A percentile compares a stretch with the other conserved stretches of the same genome.
Evolutionary conservation across 2,888 invertebrate genomes (phyloP).

Genomic region (Scaptomyza parva): DNA sequence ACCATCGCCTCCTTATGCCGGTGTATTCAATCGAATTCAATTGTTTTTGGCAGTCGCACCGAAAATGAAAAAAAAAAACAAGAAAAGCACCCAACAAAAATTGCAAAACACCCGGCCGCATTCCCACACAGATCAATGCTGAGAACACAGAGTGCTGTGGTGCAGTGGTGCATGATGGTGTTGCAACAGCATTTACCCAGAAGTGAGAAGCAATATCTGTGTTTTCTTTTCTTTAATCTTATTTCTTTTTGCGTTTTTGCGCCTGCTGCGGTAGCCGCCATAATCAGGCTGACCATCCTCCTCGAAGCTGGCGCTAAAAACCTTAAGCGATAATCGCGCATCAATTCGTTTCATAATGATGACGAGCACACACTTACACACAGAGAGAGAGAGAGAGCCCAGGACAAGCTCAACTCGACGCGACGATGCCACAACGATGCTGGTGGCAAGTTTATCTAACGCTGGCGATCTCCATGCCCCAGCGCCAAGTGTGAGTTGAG

Average conservation of each 20-base stretch:
- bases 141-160: constrained; percentile 8
- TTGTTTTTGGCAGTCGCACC: constrained; percentile 82
- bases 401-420: background rate
- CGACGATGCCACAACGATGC: constrained; percentile 53
- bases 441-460: constrained; percentile 80
- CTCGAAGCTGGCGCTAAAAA: constrained; percentile 74
- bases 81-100: constrained; percentile 46
- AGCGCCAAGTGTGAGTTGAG: constrained; percentile 63
- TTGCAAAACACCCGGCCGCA: constrained; percentile 76
- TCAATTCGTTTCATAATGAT: constrained; percentile 82
- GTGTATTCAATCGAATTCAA: constrained; percentile 84
- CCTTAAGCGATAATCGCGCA: constrained; percentile 79
- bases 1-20: constrained; percentile 74
- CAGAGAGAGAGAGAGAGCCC: constrained; percentile 19
- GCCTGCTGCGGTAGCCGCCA: constrained; percentile 58
- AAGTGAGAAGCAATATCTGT: constrained; percentile 43
- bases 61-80: constrained; percentile 17
- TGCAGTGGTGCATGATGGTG: constrained; percentile 18
- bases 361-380: constrained; percentile 59
- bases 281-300: constrained; percentile 61
- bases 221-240: constrained; percentile 18
- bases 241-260: constrained; percentile 37
- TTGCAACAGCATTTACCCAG: constrained; percentile 41
- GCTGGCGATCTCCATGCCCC: constrained; percentile 70
- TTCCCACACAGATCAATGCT: constrained; percentile 74